Evolutionary conservation across 2,797 vertebrate species (phyloP).

Genomic region (Eulemur mongoz): DNA sequence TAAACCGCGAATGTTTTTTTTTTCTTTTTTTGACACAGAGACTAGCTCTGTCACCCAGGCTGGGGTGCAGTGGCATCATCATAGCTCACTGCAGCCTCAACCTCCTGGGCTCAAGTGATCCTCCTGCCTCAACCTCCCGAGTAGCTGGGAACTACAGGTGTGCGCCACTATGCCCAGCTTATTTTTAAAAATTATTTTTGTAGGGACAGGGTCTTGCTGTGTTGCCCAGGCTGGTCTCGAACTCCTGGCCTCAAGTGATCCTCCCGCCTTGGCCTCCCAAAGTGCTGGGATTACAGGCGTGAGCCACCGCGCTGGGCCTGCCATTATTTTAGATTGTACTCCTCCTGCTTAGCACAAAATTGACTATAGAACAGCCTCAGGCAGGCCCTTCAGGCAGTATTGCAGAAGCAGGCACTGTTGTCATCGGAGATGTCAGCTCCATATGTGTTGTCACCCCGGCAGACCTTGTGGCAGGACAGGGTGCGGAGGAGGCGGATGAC

Average conservation of each 20-base stretch:
- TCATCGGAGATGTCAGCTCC: not conserved
- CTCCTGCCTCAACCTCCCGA: not conserved
- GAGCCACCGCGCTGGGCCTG: not conserved
- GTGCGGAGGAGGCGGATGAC: not conserved
- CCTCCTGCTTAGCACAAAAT: too few species aligned
- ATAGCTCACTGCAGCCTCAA: not conserved
- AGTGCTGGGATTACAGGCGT: not conserved
- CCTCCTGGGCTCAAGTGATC: not conserved
- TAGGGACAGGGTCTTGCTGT: not conserved
- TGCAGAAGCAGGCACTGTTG: not conserved
- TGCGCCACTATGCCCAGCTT: not conserved
- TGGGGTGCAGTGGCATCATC: not conserved
- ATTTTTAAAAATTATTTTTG: not conserved
- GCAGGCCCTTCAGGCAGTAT: not conserved
- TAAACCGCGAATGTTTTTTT: not conserved
- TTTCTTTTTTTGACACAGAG: not conserved
- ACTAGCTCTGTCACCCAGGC: not conserved
- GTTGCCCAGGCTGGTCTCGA: not conserved
- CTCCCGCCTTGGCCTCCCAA: not conserved
- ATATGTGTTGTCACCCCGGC: not conserved
- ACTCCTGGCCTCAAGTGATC: not conserved
- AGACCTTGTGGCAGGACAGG: not conserved
- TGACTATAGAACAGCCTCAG: not conserved
- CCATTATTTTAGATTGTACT: too few species aligned
- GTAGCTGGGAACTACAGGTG: not conserved